Percentiles rank a stretch among this genome's conserved stretches.
Conservation (phyloP, 2,888 invertebrate genomes). For the Pyralis farinalis region DNA sequence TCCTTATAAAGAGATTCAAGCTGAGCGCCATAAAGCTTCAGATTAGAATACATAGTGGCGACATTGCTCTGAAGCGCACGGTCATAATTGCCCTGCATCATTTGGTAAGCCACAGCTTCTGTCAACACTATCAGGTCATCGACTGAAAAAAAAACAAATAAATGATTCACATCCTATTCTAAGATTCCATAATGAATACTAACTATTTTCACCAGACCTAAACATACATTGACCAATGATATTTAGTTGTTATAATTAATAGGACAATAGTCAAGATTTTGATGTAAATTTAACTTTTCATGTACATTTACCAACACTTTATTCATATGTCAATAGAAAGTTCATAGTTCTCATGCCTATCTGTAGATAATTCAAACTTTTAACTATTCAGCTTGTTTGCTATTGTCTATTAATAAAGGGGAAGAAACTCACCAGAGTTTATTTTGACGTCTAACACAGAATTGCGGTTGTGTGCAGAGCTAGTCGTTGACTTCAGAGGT, state of each 20-base stretch:
- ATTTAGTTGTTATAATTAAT: too few relatives aligned
- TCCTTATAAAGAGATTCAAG: constrained; percentile 92
- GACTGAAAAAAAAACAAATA: constrained; percentile 75
- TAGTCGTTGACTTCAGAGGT: constrained; percentile 84
- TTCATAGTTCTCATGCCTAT: too few relatives aligned
- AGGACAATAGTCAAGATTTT: too few relatives aligned
- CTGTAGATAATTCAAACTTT: too few relatives aligned
- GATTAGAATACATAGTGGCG: constrained; percentile 88
- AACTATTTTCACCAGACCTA: neutral
- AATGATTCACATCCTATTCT: neutral
- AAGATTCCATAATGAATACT: neutral
- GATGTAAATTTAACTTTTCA: too few relatives aligned
- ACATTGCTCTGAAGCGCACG: constrained; percentile 86
- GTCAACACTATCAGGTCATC: constrained; percentile 91
- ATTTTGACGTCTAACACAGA: constrained; percentile 76
- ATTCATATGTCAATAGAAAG: too few relatives aligned
- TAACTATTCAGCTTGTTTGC: too few relatives aligned
- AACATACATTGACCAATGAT: too few relatives aligned
- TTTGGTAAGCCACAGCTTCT: constrained; percentile 89
- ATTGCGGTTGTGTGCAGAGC: constrained; percentile 75
- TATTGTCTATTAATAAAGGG: too few relatives aligned
- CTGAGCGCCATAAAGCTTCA: constrained; percentile 90
- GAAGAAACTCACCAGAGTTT: constrained; percentile 68
- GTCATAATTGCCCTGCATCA: constrained; percentile 88
- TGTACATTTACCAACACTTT: too few relatives aligned